Evolutionary conservation across 2,888 invertebrate species (phyloP).

Genomic region (Pristionchus maxplancki): DNA sequence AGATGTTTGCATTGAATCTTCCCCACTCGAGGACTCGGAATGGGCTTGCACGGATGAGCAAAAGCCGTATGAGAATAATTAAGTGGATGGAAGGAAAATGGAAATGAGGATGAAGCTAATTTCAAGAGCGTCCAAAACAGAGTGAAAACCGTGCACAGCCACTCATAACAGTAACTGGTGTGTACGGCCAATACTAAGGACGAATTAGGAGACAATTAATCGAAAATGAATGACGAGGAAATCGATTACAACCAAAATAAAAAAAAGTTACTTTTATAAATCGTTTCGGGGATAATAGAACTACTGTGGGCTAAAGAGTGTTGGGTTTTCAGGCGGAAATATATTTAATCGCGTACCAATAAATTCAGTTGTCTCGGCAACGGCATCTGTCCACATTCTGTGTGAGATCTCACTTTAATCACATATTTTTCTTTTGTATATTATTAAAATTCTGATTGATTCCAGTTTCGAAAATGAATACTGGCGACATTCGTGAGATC

Average conservation of each 20-base stretch:
- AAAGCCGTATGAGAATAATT: conserved; percentile 20
- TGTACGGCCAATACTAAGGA: neutral
- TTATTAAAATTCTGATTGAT: neutral
- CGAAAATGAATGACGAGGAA: neutral
- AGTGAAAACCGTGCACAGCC: neutral
- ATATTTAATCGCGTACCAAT: neutral
- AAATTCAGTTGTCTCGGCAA: conserved; percentile 37
- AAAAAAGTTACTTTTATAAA: neutral
- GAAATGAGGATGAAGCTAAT: conserved; percentile 34
- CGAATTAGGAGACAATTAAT: neutral
- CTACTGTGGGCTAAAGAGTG: neutral
- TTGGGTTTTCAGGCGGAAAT: neutral
- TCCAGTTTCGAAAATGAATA: neutral
- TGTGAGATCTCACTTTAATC: neutral
- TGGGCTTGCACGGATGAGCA: conserved; percentile 6
- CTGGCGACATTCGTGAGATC: conserved; percentile 10
- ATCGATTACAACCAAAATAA: neutral
- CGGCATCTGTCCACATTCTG: neutral
- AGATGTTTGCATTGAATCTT: neutral
- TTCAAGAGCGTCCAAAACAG: neutral
- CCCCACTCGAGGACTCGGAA: neutral
- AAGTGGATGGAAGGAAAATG: conserved; percentile 39
- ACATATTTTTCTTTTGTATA: neutral
- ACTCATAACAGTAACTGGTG: neutral
- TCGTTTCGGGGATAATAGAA: neutral